These are phyloP conservation scores for Azemiops feae DNA, from an alignment of 2,113 vertebrate species.

Conservation along the genomic window DNA sequence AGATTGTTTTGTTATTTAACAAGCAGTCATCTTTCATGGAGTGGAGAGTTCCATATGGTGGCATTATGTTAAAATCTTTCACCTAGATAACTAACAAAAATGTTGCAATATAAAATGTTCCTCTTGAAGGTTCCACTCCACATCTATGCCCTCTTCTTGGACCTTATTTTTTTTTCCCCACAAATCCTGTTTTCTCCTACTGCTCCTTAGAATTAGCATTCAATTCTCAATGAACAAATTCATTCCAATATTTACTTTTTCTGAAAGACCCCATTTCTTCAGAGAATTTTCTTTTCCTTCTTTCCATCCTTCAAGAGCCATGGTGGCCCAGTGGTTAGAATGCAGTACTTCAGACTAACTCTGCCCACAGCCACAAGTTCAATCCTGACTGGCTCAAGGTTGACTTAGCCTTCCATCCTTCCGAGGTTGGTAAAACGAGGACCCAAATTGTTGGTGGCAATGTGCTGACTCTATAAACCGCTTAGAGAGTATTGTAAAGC, in stretches of 20 bases:
- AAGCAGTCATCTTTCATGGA: not conserved
- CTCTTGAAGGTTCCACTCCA: not conserved
- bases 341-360: not conserved
- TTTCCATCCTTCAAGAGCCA: not conserved
- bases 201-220: not conserved
- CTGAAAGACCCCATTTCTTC: not conserved
- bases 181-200: not conserved
- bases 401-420: not conserved
- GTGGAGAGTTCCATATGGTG: not conserved
- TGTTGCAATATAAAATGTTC: not conserved
- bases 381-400: not conserved
- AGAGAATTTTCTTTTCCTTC: not conserved
- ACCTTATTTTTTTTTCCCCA: not conserved
- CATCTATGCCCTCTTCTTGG: not conserved
- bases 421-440: not conserved
- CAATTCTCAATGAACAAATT: not conserved
- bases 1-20: not conserved
- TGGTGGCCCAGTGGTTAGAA: not conserved
- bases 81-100: not conserved
- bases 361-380: not conserved
- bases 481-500: too few relatives aligned
- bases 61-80: not conserved
- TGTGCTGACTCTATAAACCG: too few relatives aligned
- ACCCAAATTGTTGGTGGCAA: too few relatives aligned
- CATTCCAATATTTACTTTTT: not conserved